Evolutionary conservation across 1,140 invertebrate species (phyloP), one percentile per base, ranked within the genome.

Genomic region (Atta texana): DNA sequence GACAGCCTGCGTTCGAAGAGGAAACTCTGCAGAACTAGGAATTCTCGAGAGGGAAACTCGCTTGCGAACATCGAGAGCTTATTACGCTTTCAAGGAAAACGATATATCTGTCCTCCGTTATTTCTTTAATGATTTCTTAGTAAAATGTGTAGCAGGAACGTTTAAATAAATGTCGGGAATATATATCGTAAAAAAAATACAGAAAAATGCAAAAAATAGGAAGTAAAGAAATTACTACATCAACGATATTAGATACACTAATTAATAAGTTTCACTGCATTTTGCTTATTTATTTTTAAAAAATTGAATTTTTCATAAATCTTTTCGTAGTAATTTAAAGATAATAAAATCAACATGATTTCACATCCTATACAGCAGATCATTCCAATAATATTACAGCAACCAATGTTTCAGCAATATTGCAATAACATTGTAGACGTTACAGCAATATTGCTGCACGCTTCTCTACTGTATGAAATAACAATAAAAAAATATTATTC

Each of bases 31-130:
- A 57, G 34, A 84, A 59, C 18, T 49, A 49, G 12, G 2, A 61
- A 74, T 61, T 49, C 28, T 49, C 24, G 18, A 51, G 39, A 59
- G 16, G 16, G 1, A 82, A 57, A 59, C 39, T 69, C 34, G 66
- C 16, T 12, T 28, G 49, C 21, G 28, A 80, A 80, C 14, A 66
- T 68, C 21, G 71, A 5, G 5, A 59, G 34, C 21, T 59, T 34
- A 71, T 82, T 72, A 81, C 14, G 21, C 16, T n/a, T 39, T 18
- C 2, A 39, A 69, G 14, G 31, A 55, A 71, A 81, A 28, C 31
- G n/a, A 12, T n/a, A 44, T 44, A 34, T 4, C 34, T 34, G 2
- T 51, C 6, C 39, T 57, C n/a, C 24, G 21, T 49, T 82, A 57
- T 44, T 72, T 55, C 24, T 71, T 59, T 71, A 8, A 81, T 12